phyloP scores from a whole-genome alignment of 2,797 vertebrate genomes.

The Enteromius mattozi region DNA sequence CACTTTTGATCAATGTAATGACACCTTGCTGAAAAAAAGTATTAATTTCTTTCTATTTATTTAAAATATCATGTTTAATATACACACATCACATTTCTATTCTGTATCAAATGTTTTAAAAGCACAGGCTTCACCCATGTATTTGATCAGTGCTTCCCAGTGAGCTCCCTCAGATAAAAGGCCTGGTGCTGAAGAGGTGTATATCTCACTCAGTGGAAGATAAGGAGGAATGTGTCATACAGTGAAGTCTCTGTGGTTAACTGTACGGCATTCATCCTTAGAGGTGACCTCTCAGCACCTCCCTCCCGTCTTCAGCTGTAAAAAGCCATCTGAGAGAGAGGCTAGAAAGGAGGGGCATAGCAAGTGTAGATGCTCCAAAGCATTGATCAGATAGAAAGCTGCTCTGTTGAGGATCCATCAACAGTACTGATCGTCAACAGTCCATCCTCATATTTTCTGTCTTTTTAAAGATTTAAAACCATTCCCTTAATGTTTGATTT shows the following conservation, averaged over 20 bases:
- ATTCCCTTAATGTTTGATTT: neutral
- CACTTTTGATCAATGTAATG: neutral
- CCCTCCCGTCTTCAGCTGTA: conserved; percentile 73
- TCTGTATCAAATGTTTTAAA: neutral
- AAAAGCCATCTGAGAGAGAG: conserved; percentile 78
- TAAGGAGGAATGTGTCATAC: conserved; percentile 45
- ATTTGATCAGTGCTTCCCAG: conserved; percentile 22
- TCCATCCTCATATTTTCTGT: conserved; percentile 8
- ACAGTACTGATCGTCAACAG: conserved; percentile 21
- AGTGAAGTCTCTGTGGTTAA: conserved; percentile 49
- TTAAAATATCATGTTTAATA: neutral
- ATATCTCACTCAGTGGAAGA: conserved; percentile 39
- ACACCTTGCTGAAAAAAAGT: neutral
- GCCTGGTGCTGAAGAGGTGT: conserved; percentile 38
- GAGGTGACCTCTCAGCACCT: conserved; percentile 72
- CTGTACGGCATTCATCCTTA: conserved; percentile 77
- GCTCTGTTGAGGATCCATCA: conserved; percentile 39
- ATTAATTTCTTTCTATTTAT: neutral
- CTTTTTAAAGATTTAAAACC: neutral
- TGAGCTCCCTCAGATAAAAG: conserved; percentile 15
- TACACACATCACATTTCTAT: neutral
- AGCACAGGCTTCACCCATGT: neutral
- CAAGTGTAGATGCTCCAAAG: conserved; percentile 56
- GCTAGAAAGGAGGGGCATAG: conserved; percentile 51
- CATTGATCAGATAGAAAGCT: conserved; percentile 45